Evolutionary conservation across 2,797 vertebrate genomes (phyloP), one percentile per base, ranked within the genome.

Genomic region (Cryptoprocta ferox): DNA sequence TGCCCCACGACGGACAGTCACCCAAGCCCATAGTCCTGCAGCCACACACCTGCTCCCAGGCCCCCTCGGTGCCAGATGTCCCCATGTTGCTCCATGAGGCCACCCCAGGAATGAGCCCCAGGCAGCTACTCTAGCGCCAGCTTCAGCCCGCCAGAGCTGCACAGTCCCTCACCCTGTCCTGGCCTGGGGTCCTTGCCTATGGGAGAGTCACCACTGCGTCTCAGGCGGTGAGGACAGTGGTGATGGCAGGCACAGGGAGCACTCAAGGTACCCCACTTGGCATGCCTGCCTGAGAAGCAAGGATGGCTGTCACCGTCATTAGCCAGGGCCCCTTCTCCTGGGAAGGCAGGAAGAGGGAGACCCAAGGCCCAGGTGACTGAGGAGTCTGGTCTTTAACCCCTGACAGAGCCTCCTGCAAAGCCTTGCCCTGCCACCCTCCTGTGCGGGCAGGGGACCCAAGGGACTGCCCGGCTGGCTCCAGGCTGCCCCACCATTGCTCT

Each of bases 401-500:
- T 0, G 70, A 66, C 6, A 42, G 26, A 50, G 35, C 12, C 84
- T 50, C 4, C 21, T 10, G 4, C n/a, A 24, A 0, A 50, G 42
- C 11, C 28, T 3, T 4, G 39, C 3, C 14, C 12, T 35, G 15
- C n/a, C 28, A 53, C 18, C 45, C 14, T 24, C 14, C 14, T 21
- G 21, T 2, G 30, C 7, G 24, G 65, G 32, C 14, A 42, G 32
- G 89, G 45, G 48, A 30, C 14, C 10, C 6, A 6, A 35, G 76
- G 56, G 53, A 32, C 7, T 1, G 6, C 39, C 18, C 10, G 12
- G 45, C 35, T 6, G 12, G 45, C 26, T 65, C 24, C 26, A 63
- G 50, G 53, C 35, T 28, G 21, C 89, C 82, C 96, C 98, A 56
- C 97, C 98, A 98, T 98, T 98, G 98, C 99, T 99, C 48, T 98